phyloP scores from a whole-genome alignment of 2,888 invertebrate species.

The Drosophila picticornis region DNA sequence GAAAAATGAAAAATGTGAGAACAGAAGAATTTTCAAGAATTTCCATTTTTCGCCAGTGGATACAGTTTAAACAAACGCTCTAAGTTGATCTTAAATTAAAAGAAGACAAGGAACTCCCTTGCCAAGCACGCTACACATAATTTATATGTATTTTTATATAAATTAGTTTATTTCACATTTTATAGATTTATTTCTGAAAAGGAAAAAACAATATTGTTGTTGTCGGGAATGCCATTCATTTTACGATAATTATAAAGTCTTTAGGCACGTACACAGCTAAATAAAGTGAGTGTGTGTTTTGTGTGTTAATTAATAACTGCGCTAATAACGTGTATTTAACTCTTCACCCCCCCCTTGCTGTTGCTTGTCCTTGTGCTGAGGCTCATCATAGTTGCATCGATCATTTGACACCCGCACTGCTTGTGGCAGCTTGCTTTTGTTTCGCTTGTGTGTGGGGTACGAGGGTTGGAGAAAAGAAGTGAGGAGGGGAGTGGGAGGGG shows the following conservation, averaged over 20 bases:
- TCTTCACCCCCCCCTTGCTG: slow-evolving; percentile 7
- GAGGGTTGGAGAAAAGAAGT: slow-evolving; percentile 6
- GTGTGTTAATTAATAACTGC: slow-evolving; percentile 61
- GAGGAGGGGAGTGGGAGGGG: neutral
- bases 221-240: slow-evolving; percentile 59
- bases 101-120: neutral
- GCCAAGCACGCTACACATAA: neutral
- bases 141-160: neutral
- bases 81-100: neutral
- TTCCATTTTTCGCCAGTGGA: neutral
- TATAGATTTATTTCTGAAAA: neutral
- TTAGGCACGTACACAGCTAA: slow-evolving; percentile 49
- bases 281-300: slow-evolving; percentile 23
- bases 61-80: neutral
- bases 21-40: neutral
- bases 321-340: slow-evolving; percentile 61
- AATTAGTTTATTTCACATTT: neutral
- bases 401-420: slow-evolving; percentile 74
- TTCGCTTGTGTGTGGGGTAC: neutral
- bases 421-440: slow-evolving; percentile 18
- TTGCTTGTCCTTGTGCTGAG: neutral
- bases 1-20: neutral
- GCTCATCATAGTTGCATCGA: slow-evolving; percentile 56
- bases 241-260: slow-evolving; percentile 66
- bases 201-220: neutral